Evolutionary conservation across 2,113 vertebrate species (phyloP).

Genomic region (Psophia crepitans): DNA sequence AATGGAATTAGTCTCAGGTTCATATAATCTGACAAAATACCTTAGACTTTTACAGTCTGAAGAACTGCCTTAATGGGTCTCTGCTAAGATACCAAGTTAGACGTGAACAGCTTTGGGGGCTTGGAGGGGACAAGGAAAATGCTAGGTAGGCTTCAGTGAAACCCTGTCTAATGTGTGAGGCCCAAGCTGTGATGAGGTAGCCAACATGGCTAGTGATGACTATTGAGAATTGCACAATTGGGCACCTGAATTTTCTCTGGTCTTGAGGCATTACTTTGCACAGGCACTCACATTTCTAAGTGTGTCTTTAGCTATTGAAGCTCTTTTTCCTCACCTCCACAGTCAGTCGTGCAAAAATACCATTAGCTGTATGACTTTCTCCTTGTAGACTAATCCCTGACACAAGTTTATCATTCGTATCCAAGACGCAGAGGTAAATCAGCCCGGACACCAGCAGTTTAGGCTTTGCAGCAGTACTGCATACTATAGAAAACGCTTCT

Average conservation of each 20-base stretch:
- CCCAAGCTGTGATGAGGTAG: not conserved
- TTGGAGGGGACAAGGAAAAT: not conserved
- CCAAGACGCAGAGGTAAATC: not conserved
- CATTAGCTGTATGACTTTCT: not conserved
- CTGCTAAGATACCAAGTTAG: not conserved
- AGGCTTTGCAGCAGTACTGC: not conserved
- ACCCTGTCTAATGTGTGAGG: not conserved
- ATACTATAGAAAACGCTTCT: not conserved
- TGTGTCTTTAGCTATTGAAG: not conserved
- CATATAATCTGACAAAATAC: not conserved
- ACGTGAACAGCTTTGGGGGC: not conserved
- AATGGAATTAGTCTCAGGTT: not conserved
- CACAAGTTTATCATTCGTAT: not conserved
- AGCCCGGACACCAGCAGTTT: not conserved
- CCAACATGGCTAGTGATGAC: not conserved
- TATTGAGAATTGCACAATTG: not conserved
- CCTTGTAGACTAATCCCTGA: not conserved
- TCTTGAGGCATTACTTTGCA: not conserved
- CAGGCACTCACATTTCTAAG: not conserved
- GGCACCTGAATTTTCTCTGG: not conserved
- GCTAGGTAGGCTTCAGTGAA: not conserved
- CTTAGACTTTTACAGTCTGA: not conserved
- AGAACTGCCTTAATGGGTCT: not conserved
- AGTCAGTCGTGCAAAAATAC: not conserved
- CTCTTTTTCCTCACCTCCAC: not conserved